phyloP scores from a whole-genome alignment of 2,797 vertebrate genomes.

The Lagocephalus sceleratus region DNA sequence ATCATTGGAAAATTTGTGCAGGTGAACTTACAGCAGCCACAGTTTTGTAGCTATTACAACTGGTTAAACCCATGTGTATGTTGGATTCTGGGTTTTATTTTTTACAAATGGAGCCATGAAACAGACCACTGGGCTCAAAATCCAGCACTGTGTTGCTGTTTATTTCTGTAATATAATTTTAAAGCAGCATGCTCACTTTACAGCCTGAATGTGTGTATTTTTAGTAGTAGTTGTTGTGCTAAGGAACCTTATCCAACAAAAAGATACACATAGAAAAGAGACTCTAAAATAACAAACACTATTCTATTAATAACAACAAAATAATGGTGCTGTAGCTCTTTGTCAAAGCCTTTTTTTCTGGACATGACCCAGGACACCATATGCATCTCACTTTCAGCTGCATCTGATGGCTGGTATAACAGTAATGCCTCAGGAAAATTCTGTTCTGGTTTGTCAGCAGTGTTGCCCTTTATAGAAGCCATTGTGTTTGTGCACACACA shows the following conservation, averaged over 20 bases:
- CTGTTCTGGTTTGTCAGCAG: constrained; percentile 15
- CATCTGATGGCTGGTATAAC: constrained; percentile 22
- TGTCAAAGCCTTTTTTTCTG: constrained; percentile 46
- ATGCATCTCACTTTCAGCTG: constrained; percentile 19
- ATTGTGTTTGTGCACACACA: constrained; percentile 40
- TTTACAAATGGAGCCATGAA: background rate
- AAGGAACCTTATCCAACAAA: too few species aligned
- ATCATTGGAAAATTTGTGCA: constrained; percentile 98
- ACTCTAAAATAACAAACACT: too few species aligned
- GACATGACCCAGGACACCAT: constrained; percentile 21
- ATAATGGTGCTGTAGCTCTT: constrained; percentile 15
- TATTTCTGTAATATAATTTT: too few species aligned
- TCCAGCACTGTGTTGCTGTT: background rate
- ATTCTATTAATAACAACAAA: too few species aligned
- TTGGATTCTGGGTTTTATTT: too few species aligned
- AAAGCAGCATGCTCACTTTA: too few species aligned
- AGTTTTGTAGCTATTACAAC: background rate
- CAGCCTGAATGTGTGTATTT: too few species aligned
- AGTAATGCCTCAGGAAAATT: constrained; percentile 27
- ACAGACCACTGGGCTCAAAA: background rate
- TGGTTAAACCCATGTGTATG: too few species aligned
- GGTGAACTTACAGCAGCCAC: constrained; percentile 70
- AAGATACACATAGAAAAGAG: too few species aligned
- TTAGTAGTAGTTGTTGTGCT: too few species aligned
- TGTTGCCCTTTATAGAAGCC: constrained; percentile 23